Evolutionary conservation across 2,888 invertebrate genomes (phyloP).

Genomic region (Reticulitermes lucifugus): DNA sequence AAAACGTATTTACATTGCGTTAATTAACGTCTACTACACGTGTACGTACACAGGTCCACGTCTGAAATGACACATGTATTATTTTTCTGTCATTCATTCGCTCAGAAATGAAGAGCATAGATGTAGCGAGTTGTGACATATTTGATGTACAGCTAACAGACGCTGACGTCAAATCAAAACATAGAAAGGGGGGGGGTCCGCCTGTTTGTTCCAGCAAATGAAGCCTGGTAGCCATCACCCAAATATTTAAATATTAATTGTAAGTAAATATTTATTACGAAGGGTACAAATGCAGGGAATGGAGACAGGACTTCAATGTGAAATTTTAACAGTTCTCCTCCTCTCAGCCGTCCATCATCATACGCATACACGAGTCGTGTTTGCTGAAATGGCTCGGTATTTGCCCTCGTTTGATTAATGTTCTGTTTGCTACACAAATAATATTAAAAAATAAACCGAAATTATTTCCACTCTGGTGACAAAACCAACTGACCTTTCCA

Average conservation of each 20-base stretch:
- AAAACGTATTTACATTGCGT: too few species aligned
- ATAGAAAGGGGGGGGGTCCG: neutral
- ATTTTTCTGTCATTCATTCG: neutral
- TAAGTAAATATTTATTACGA: slow-evolving; percentile 36
- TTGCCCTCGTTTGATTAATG: slow-evolving; percentile 35
- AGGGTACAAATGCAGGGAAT: neutral
- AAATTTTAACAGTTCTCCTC: neutral
- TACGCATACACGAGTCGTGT: neutral
- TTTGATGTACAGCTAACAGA: neutral
- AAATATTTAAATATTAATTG: slow-evolving; percentile 36
- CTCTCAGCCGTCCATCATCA: neutral
- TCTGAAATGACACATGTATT: too few species aligned
- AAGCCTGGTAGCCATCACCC: slow-evolving; percentile 32
- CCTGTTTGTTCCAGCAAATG: slow-evolving; percentile 25
- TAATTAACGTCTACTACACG: too few species aligned
- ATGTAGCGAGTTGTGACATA: neutral
- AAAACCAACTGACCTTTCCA: neutral
- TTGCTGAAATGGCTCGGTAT: slow-evolving; percentile 21
- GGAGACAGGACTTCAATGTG: neutral
- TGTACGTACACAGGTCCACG: too few species aligned
- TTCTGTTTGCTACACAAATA: slow-evolving; percentile 33
- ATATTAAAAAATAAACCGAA: slow-evolving; percentile 37
- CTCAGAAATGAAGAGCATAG: neutral
- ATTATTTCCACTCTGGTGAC: slow-evolving; percentile 28
- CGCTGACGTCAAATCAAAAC: slow-evolving; percentile 3